Conservation (phyloP, 37 sponge, comb jelly and placozoan species). For the Aphrocallistes beatrix region DNA sequence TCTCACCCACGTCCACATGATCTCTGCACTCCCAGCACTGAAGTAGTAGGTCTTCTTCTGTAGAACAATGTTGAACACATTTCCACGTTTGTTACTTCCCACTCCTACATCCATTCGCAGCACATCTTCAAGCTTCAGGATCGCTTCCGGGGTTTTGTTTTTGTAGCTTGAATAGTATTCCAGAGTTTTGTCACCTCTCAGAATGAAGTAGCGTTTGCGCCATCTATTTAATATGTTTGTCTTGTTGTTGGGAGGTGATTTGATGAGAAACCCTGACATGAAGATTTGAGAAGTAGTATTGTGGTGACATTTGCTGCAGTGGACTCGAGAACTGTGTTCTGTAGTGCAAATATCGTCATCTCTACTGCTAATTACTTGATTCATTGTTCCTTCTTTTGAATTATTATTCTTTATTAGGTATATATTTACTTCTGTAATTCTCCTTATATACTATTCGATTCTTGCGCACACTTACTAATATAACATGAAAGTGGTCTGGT, state of each 20-base stretch:
- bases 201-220: conserved; percentile 17
- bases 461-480: too few relatives aligned
- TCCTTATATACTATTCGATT: too few relatives aligned
- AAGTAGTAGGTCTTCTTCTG: background rate
- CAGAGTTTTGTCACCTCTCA: conserved; percentile 8
- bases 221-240: background rate
- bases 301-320: background rate
- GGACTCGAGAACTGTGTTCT: background rate
- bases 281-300: background rate
- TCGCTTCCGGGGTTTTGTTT: background rate
- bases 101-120: background rate
- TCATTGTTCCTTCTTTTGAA: too few relatives aligned
- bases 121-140: background rate
- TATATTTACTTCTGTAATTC: too few relatives aligned
- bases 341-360: background rate
- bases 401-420: too few relatives aligned
- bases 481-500: too few relatives aligned
- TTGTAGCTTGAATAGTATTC: background rate
- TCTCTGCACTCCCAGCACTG: background rate
- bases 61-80: background rate
- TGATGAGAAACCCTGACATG: background rate
- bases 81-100: background rate
- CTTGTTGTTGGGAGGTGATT: background rate
- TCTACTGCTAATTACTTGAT: too few relatives aligned
- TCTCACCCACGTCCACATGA: background rate